Evolutionary conservation across 2,888 invertebrate species (phyloP), one percentile per base, ranked within the genome.

Genomic region (Eurytoma californica): DNA sequence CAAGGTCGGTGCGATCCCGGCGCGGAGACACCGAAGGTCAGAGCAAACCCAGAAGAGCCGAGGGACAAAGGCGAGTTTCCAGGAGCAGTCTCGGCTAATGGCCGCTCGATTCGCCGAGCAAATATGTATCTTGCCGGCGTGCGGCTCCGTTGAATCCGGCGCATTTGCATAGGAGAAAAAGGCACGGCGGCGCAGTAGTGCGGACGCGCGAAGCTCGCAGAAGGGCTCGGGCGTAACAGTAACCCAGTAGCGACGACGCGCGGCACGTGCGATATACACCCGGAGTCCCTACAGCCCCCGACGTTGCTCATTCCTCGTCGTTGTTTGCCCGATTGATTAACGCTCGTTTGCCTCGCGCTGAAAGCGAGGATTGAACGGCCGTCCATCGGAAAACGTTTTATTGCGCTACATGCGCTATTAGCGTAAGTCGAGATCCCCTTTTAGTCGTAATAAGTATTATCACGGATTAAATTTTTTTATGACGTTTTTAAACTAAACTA

Each of bases 291-390:
- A 28, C 16, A 20, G n/a, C 70, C 67, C 69, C 18, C 9, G 28
- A 7, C 30, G 68, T 12, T 20, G 77, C 77, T 70, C 66, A 57
- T 70, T 58, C 28, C 30, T 61, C 28, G 39, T 39, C 51, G 47
- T 13, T 72, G 14, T 78, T 78, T 78, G 72, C 47, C 39, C 24
- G 30, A 49, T 18, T 65, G 66, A 77, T 77, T 72, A 77, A 72
- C 57, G 58, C 57, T 28, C 18, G 57, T 60, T 68, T 60, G 55
- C 28, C 28, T 39, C 13, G 18, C 16, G 51, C 18, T 51, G 14
- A 67, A 60, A 74, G 65, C 24, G 28, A 47, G n/a, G 47, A 53
- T 12, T 7, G 14, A 30, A 51, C 4, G n/a, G 51, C 0, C 16
- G 24, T 18, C 49, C 0, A 60, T 24, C 3, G 1, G 39, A 51